Base-by-base conservation (phyloP, 2,888 invertebrate species). In the Chesias legatella region DNA sequence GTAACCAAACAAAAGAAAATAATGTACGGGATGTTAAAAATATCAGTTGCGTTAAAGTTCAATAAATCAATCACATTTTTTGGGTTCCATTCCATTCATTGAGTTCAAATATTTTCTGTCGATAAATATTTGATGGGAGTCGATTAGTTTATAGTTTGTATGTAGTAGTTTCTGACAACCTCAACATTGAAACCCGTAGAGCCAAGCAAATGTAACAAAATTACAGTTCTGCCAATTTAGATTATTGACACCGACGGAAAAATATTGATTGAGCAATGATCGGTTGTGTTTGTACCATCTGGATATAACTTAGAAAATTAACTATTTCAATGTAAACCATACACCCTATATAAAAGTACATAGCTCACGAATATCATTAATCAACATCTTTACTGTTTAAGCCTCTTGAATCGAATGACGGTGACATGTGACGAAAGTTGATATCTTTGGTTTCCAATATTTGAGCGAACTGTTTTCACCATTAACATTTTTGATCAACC, bases 351-450 rank as follows among this genome's bases (percentile, higher is more conserved):
- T n/a, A 41, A 48, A 45, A 42, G 37, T 46, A 53, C 55, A 56
- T 52, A 58, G 49, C 68, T 62, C 58, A 57, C 51, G 52, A 52
- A 13, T 25, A 41, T 63, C 63, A 72, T 78, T 69, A 73, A 78
- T 78, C 77, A 74, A 67, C 56, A 32, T 57, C 55, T 76, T 78
- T 78, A 77, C 62, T 68, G 57, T 53, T 39, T 33, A 50, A 51
- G 43, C 24, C 46, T 51, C 41, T 48, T 35, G 41, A 51, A 38
- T 38, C 30, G 43, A 24, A 47, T 43, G 43, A 54, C 48, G 35
- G 46, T 56, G 53, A 54, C 37, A 38, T 34, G 40, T 39, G 25
- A 43, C 58, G 50, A 48, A 55, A 52, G 31, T 27, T 36, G 47
- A 53, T 55, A 50, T 42, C 38, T 31, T 10, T 10, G 36, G 10